phyloP scores from a whole-genome alignment of 2,888 invertebrate species.

The Nemotelus nigrinus region DNA sequence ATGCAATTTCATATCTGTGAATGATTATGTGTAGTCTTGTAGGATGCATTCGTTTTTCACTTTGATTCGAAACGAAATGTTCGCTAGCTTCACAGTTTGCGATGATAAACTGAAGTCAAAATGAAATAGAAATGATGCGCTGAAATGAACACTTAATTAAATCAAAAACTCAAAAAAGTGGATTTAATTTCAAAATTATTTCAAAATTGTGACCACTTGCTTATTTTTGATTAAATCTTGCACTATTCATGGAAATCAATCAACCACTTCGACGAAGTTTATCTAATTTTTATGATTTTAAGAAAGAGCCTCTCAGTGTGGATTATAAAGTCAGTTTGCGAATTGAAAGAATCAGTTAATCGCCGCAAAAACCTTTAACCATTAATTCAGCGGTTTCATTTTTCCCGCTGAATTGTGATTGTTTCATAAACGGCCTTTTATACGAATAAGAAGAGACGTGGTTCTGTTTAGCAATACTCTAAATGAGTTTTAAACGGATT shows the following conservation, averaged over 20 bases:
- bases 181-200: too few species aligned
- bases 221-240: too few species aligned
- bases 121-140: neutral
- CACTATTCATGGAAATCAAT: too few species aligned
- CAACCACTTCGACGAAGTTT: too few species aligned
- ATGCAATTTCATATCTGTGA: conserved; percentile 36
- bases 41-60: conserved; percentile 32
- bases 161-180: too few species aligned
- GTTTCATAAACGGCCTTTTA: conserved; percentile 32
- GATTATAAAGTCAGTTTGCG: neutral
- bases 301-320: neutral
- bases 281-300: too few species aligned
- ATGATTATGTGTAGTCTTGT: neutral
- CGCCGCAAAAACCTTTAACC: conserved; percentile 28
- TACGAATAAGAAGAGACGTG: conserved; percentile 25
- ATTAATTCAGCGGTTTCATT: conserved; percentile 30
- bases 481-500: conserved; percentile 33
- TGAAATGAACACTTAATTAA: neutral
- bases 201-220: too few species aligned
- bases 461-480: conserved; percentile 30
- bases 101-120: neutral
- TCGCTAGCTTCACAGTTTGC: neutral
- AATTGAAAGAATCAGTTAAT: neutral
- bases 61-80: conserved; percentile 1
- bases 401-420: conserved; percentile 34